These are phyloP conservation scores for Neodiprion virginianus DNA, from an alignment of 1,140 invertebrate species.

Conservation along the genomic window DNA sequence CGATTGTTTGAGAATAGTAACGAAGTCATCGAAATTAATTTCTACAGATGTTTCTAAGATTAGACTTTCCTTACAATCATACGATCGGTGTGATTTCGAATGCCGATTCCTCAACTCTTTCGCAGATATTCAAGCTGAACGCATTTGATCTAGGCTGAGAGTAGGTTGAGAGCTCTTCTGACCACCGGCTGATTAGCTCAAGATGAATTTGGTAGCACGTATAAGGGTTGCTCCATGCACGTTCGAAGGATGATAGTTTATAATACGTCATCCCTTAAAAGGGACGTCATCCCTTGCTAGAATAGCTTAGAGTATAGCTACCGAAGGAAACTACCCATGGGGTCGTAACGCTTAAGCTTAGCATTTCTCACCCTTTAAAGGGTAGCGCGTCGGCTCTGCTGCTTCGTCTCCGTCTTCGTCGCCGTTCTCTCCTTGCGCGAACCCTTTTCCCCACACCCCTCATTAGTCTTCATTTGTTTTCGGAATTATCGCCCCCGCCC, in stretches of 20 bases:
- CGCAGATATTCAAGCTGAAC: no score
- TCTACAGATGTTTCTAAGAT: no score
- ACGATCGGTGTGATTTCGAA: no score
- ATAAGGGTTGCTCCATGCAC: background rate
- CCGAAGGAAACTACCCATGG: constrained; percentile 54
- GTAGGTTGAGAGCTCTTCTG: no score
- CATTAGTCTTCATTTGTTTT: constrained; percentile 66
- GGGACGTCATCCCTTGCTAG: constrained; percentile 30
- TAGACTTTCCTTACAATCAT: no score
- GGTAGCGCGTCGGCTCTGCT: constrained; percentile 48
- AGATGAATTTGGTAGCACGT: background rate
- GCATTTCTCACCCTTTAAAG: constrained; percentile 60
- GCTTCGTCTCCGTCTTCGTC: constrained; percentile 37
- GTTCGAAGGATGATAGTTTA: background rate
- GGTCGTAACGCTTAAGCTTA: constrained; percentile 60
- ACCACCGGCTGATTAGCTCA: background rate
- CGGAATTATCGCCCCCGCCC: constrained; percentile 59
- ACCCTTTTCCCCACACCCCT: constrained; percentile 46
- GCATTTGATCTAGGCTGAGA: no score
- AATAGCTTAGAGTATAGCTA: constrained; percentile 27
- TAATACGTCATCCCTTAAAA: constrained; percentile 60
- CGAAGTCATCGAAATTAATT: no score
- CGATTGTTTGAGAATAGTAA: no score
- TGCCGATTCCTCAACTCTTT: no score
- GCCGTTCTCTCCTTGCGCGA: constrained; percentile 39